Evolutionary conservation across 1,140 invertebrate genomes (phyloP).

Genomic region (Ips nitidus): DNA sequence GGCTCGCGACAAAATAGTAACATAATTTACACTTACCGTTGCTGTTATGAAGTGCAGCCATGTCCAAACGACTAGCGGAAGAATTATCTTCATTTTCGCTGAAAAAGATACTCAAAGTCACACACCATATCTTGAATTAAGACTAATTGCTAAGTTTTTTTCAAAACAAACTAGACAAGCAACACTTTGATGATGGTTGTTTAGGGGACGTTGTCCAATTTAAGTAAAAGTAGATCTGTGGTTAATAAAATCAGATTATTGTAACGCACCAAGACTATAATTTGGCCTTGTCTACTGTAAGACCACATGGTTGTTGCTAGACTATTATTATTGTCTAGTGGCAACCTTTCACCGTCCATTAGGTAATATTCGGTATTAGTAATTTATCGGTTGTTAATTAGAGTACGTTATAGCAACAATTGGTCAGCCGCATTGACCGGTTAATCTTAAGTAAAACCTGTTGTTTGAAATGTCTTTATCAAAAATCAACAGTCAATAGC

Average conservation of each 20-base stretch:
- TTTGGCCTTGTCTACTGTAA: not conserved
- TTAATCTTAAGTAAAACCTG: too few relatives aligned
- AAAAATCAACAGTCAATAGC: too few relatives aligned
- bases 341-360: conserved; percentile 3
- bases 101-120: conserved; percentile 51
- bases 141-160: conserved; percentile 1
- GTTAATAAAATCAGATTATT: too few relatives aligned
- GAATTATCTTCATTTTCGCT: conserved; percentile 74
- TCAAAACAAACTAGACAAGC: not conserved
- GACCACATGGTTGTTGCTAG: conserved; percentile 6
- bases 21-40: conserved; percentile 54
- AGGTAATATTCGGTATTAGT: conserved; percentile 6
- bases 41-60: conserved; percentile 53
- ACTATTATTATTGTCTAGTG: not conserved
- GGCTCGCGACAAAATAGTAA: not conserved
- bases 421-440: too few relatives aligned
- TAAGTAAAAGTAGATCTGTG: not conserved
- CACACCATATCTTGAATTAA: conserved; percentile 16
- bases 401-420: too few relatives aligned
- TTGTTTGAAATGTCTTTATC: too few relatives aligned
- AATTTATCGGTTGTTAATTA: not conserved
- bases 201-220: not conserved
- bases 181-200: not conserved
- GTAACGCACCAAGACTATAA: too few relatives aligned
- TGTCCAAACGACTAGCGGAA: conserved; percentile 70